These are phyloP conservation scores for Cossypha heuglini DNA, from an alignment of 2,797 vertebrate genomes.

Conservation along the genomic window DNA sequence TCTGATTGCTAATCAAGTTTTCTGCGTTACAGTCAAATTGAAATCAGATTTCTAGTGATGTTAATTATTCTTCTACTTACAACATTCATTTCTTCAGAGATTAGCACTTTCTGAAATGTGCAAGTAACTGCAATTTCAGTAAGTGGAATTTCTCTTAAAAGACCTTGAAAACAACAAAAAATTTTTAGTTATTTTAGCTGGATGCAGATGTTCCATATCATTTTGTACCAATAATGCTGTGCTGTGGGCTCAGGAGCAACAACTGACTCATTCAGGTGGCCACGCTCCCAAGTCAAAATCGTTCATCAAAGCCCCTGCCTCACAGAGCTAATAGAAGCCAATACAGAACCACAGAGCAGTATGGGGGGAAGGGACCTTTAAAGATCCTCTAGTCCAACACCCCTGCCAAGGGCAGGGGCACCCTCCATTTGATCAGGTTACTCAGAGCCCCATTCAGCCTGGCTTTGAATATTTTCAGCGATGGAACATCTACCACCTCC, in stretches of 20 bases:
- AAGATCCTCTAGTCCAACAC: neutral
- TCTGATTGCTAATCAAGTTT: neutral
- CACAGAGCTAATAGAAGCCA: neutral
- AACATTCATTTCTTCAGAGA: neutral
- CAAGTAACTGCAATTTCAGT: neutral
- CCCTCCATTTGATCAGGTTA: neutral
- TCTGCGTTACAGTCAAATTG: neutral
- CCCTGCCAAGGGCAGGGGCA: neutral
- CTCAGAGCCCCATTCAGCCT: neutral
- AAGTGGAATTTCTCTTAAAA: neutral
- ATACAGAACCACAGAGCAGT: neutral
- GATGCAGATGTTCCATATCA: neutral
- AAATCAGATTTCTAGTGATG: neutral
- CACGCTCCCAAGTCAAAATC: neutral
- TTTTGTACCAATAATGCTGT: neutral
- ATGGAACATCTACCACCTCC: neutral
- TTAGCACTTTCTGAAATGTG: neutral
- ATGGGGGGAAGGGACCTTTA: neutral
- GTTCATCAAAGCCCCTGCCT: neutral
- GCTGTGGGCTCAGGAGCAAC: neutral
- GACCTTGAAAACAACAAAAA: neutral
- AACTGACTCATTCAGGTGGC: neutral
- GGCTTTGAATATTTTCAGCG: neutral
- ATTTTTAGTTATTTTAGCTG: neutral
- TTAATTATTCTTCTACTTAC: neutral